Percentiles rank a stretch among this genome's conserved stretches.
These are phyloP conservation scores for Polyergus mexicanus DNA, from an alignment of 1,140 invertebrate species.

Conservation along the genomic window DNA sequence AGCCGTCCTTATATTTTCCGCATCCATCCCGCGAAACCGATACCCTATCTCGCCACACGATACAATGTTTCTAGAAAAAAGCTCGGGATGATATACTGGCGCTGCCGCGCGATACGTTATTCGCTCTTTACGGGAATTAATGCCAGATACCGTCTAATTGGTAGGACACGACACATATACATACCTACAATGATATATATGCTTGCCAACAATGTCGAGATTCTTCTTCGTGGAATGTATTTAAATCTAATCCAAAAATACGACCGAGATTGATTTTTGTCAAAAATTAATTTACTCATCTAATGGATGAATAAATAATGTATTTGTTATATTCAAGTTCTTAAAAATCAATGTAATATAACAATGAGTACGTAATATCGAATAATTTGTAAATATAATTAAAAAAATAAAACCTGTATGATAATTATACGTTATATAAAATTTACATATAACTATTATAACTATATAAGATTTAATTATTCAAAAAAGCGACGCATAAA, in stretches of 20 bases:
- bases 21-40: slow-evolving; percentile 66
- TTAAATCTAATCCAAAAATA: background rate
- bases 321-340: background rate
- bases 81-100: slow-evolving; percentile 67
- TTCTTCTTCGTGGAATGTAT: background rate
- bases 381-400: background rate
- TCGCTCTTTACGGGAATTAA: slow-evolving; percentile 42
- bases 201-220: background rate
- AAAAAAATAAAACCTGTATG: background rate
- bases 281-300: background rate
- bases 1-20: slow-evolving; percentile 65
- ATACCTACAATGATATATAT: background rate
- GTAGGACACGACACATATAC: background rate
- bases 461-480: background rate
- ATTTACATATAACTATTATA: background rate
- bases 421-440: background rate
- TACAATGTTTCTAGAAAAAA: slow-evolving; percentile 63
- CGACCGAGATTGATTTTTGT: background rate
- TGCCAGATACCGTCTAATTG: slow-evolving; percentile 5
- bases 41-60: slow-evolving; percentile 34
- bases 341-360: background rate
- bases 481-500: background rate
- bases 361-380: background rate
- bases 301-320: background rate
- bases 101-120: slow-evolving; percentile 63